These are phyloP conservation scores for Plumapathes pennacea DNA, from an alignment of 92 coral and sea anemone species.

Conservation along the genomic window DNA sequence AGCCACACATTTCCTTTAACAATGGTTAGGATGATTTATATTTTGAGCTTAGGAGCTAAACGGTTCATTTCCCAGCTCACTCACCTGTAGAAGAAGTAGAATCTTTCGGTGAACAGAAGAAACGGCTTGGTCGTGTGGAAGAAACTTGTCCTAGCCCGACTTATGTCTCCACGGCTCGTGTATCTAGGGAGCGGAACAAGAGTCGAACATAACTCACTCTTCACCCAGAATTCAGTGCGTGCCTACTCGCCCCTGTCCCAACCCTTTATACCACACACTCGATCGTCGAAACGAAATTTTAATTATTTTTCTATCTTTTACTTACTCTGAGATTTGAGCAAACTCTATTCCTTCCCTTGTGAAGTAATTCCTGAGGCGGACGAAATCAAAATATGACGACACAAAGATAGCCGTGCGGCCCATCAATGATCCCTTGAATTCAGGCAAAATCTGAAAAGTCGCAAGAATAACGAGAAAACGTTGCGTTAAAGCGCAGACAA, in stretches of 20 bases:
- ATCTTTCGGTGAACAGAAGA: slow-evolving; percentile 89
- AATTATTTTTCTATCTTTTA: not conserved
- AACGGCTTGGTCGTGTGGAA: slow-evolving; percentile 66
- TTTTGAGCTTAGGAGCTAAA: not conserved
- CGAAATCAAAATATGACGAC: slow-evolving; percentile 95
- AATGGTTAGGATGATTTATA: not conserved
- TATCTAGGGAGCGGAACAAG: slow-evolving; percentile 45
- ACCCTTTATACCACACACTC: too few relatives aligned
- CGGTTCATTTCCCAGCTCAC: not conserved
- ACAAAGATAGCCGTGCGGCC: slow-evolving; percentile 93
- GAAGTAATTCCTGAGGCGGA: slow-evolving; percentile 81
- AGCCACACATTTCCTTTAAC: not conserved
- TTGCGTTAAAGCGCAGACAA: not conserved
- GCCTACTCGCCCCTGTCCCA: too few relatives aligned
- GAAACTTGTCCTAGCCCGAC: slow-evolving; percentile 78
- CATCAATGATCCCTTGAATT: slow-evolving; percentile 65
- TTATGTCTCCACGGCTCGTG: slow-evolving; percentile 71
- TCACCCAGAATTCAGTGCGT: too few relatives aligned
- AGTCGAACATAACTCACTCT: too few relatives aligned
- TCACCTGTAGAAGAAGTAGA: slow-evolving; percentile 93
- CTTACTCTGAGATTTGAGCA: slow-evolving; percentile 97
- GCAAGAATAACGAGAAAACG: not conserved
- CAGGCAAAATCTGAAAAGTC: slow-evolving; percentile 77
- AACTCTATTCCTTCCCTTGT: slow-evolving; percentile 78
- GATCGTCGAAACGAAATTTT: not conserved